These are phyloP conservation scores for Achatina immaculata DNA, from an alignment of 1,140 invertebrate genomes.

Conservation along the genomic window DNA sequence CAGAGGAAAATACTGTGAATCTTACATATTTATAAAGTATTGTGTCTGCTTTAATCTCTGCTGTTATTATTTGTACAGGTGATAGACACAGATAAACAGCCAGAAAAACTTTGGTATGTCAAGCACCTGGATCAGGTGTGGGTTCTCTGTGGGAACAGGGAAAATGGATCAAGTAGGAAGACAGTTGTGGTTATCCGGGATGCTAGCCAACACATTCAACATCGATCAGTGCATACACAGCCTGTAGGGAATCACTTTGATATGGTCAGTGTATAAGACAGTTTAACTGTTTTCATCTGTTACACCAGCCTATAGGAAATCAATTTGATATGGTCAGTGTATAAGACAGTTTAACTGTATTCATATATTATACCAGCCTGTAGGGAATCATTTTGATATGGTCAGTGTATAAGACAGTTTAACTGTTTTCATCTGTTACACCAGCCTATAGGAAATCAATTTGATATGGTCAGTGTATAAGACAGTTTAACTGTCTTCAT, in stretches of 20 bases:
- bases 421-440: neutral
- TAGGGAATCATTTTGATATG: neutral
- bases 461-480: neutral
- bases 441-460: neutral
- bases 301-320: neutral
- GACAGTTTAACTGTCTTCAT: no score
- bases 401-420: neutral
- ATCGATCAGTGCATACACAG: conserved; percentile 84
- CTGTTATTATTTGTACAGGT: no score
- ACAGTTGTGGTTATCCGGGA: conserved; percentile 83
- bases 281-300: neutral
- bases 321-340: neutral
- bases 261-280: conserved; percentile 72
- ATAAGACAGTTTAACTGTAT: neutral
- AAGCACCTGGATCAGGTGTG: conserved; percentile 84
- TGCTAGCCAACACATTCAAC: conserved; percentile 82
- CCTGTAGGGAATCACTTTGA: conserved; percentile 86
- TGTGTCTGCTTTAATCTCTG: no score
- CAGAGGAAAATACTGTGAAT: no score
- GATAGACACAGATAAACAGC: conserved; percentile 82
- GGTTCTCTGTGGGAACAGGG: conserved; percentile 81
- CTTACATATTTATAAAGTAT: no score
- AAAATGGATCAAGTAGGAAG: conserved; percentile 77
- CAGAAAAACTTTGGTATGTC: conserved; percentile 82
- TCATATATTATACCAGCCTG: neutral